Conservation (phyloP, 2,888 invertebrate species). For the Eubasilissa splendida region DNA sequence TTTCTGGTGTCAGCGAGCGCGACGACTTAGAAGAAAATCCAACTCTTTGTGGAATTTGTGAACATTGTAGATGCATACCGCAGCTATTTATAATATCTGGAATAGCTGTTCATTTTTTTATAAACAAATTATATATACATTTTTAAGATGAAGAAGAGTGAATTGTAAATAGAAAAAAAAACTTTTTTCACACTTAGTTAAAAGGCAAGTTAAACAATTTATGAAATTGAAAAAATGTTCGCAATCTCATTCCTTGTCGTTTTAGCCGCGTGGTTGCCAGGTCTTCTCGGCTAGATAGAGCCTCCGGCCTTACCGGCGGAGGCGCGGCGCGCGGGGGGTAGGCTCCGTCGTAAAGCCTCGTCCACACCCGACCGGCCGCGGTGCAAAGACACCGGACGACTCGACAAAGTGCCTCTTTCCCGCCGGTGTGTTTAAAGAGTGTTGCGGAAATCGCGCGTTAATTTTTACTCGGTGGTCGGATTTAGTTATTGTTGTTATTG, state of each 20-base stretch:
- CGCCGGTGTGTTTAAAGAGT: neutral
- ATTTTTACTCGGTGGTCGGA: neutral
- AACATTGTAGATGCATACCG: too few relatives aligned
- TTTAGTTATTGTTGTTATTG: neutral
- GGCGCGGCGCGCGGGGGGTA: too few relatives aligned
- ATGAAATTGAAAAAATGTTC: neutral
- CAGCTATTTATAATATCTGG: too few relatives aligned
- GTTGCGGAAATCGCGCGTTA: neutral
- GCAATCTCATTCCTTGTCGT: conserved; percentile 15
- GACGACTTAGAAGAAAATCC: neutral
- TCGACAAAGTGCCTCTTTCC: neutral
- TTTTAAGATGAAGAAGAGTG: too few relatives aligned
- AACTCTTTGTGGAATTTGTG: too few relatives aligned
- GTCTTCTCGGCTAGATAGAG: conserved; percentile 25
- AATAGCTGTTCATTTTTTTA: too few relatives aligned
- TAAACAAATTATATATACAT: too few relatives aligned
- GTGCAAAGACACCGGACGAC: neutral
- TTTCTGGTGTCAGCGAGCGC: neutral
- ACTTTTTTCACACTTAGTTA: too few relatives aligned
- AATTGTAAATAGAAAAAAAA: too few relatives aligned
- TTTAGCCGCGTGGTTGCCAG: conserved; percentile 49
- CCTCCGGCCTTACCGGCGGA: neutral
- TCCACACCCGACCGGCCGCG: neutral
- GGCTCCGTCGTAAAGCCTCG: neutral
- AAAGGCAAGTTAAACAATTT: too few relatives aligned